A percentile compares a stretch with the other conserved stretches of the same genome.
Conservation (phyloP, 2,797 vertebrate species). For the Hippopotamyrus pictus region DNA sequence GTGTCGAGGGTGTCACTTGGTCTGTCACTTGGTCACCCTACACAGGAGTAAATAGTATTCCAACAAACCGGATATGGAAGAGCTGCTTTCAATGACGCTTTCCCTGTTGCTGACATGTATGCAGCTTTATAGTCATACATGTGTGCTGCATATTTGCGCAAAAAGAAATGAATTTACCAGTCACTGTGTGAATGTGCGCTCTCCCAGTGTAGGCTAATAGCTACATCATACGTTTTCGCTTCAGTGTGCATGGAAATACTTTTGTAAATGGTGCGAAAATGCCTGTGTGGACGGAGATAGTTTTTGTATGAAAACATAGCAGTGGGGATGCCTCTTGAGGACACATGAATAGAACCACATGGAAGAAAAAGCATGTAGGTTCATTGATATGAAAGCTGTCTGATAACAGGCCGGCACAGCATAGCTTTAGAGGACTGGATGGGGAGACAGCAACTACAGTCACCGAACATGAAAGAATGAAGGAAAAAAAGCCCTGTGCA, state of each 20-base stretch:
- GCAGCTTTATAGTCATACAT: neutral
- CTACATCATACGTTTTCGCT: neutral
- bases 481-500: neutral
- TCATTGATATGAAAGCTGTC: neutral
- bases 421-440: neutral
- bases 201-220: neutral
- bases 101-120: neutral
- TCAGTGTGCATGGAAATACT: neutral
- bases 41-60: neutral
- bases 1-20: neutral
- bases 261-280: neutral
- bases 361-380: neutral
- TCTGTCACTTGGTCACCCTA: neutral
- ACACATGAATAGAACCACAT: neutral
- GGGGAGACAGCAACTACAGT: neutral
- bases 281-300: neutral
- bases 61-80: too few relatives aligned
- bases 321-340: neutral
- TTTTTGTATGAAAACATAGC: neutral
- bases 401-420: neutral
- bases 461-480: neutral
- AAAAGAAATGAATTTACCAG: neutral
- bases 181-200: neutral
- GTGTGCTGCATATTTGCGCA: neutral
- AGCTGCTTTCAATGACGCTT: neutral